Conservation (phyloP, 2,113 vertebrate genomes). For the Ctenodactylus gundi region DNA sequence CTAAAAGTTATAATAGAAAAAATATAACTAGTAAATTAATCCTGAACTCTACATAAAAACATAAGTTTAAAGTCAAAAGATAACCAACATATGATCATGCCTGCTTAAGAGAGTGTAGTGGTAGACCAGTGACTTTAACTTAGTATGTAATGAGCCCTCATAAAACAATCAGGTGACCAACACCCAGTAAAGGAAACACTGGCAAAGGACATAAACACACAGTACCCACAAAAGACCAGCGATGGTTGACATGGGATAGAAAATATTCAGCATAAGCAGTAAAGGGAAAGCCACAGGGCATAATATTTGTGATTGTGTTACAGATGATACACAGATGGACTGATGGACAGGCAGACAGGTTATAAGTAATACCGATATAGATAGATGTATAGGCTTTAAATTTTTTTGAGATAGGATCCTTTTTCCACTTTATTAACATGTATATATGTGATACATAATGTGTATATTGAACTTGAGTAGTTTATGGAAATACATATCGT, state of each 20-base stretch:
- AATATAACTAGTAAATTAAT: not conserved
- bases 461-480: too few relatives aligned
- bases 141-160: not conserved
- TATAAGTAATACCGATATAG: too few relatives aligned
- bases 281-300: not conserved
- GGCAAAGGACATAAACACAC: not conserved
- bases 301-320: too few relatives aligned
- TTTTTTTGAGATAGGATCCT: too few relatives aligned
- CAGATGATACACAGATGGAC: too few relatives aligned
- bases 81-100: not conserved
- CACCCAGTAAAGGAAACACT: not conserved
- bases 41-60: not conserved
- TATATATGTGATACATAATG: too few relatives aligned
- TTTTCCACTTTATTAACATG: too few relatives aligned
- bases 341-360: too few relatives aligned
- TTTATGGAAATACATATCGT: too few relatives aligned
- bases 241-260: not conserved
- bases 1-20: not conserved
- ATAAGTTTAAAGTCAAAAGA: not conserved
- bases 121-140: not conserved
- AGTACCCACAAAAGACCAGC: not conserved
- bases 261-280: not conserved
- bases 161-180: not conserved
- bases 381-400: too few relatives aligned
- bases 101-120: not conserved